Base-by-base conservation (phyloP, 64 coral and sea anemone genomes). In the Actinia tenebrosa region DNA sequence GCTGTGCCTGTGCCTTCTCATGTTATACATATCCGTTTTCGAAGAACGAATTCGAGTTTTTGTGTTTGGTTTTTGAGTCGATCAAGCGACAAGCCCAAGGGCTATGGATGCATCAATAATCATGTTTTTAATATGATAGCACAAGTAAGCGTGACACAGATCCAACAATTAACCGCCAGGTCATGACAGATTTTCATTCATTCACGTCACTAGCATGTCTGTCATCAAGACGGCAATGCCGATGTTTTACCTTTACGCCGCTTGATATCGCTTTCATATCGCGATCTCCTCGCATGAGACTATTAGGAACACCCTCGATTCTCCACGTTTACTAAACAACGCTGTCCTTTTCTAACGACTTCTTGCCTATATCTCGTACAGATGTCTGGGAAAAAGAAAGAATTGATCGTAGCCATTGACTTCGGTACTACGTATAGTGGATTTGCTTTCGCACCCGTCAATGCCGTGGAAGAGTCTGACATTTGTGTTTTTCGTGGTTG, bases 401-500 rank as follows among this genome's bases (percentile, higher is more conserved):
- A 85, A 10, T 16, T 85, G 27, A 87, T 79, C 1, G 85, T 91
- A 1, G 84, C 89, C 22, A 91, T 91, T 8, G 89, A 91, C 78
- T 91, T 91, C 23, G 89, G 89, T 13, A 87, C 89, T 9, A 91
- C 89, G 13, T 91, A 91, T 25, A 86, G 84, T 26, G 89, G 89
- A 13, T 91, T 91, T 37, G 89, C 80, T 72, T 91, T 91, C 60
- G 89, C 89, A 45, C 80, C 85, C 45, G 75, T 86, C 18, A 87
- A 87, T 22, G 89, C 86, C 23, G 22, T 87, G 23, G 85, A 86
- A 45, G 84, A 86, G 19, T 79, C 84, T 17, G 84, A 86, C n/a
- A 91, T 91, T 71, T 84, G 86, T 25, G 89, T 91, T 18, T 91
- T 91, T 23, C 89, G 89, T 16, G 89, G 89, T 15, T 91, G 89